phyloP scores from a whole-genome alignment of 2,797 vertebrate species.

The Capromys pilorides region DNA sequence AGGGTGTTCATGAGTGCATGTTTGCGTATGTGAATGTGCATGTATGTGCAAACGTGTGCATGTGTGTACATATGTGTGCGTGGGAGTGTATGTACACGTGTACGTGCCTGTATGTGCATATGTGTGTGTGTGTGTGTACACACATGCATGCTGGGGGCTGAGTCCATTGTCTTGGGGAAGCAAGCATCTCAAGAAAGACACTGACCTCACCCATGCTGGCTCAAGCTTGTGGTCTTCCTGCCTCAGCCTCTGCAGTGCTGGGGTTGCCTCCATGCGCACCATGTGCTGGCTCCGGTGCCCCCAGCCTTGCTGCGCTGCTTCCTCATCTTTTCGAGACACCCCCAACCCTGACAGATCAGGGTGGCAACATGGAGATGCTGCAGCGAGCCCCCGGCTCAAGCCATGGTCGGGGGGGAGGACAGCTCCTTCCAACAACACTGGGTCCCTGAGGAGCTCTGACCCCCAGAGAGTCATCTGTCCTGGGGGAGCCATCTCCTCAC shows the following conservation, averaged over 20 bases:
- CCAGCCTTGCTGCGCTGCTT: accelerated
- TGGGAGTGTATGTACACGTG: too few relatives aligned
- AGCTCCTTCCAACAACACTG: not conserved
- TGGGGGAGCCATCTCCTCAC: not conserved
- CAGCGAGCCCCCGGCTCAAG: not conserved
- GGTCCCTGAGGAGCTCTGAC: not conserved
- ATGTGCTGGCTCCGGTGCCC: not conserved
- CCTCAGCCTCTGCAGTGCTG: not conserved
- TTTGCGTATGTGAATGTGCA: too few relatives aligned
- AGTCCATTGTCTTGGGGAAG: not conserved
- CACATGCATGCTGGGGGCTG: not conserved
- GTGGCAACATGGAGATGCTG: not conserved
- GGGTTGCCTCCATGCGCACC: not conserved
- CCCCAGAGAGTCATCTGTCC: not conserved
- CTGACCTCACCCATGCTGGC: not conserved
- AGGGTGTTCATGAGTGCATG: not conserved
- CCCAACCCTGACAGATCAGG: too few relatives aligned
- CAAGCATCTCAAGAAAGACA: too few relatives aligned
- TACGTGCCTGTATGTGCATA: not conserved
- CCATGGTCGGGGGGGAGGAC: not conserved
- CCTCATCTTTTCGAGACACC: accelerated
- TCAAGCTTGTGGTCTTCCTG: not conserved
- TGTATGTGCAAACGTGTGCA: too few relatives aligned
- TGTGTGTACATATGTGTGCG: accelerated
- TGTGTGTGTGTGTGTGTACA: too few relatives aligned